Conservation (phyloP, 2,888 invertebrate genomes). For the Macrostomum cliftonense region DNA sequence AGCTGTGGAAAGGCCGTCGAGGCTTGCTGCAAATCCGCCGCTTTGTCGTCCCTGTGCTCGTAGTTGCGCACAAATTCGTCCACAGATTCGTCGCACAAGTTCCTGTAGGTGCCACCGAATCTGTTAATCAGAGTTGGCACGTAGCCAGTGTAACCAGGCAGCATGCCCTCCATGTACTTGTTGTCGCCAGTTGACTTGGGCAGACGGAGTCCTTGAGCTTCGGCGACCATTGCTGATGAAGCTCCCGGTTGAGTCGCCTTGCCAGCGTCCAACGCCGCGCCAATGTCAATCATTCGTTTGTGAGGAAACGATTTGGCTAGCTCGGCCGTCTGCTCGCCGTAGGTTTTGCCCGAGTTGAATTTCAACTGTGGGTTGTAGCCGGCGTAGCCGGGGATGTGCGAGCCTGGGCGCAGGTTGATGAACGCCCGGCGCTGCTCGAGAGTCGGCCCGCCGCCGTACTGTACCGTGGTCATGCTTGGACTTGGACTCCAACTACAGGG, state of each 20-base stretch:
- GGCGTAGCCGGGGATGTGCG: constrained; percentile 35
- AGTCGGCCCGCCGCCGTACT: constrained; percentile 32
- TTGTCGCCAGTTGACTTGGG: constrained; percentile 26
- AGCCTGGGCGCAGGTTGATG: constrained; percentile 28
- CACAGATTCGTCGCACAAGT: constrained; percentile 32
- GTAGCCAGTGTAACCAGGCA: constrained; percentile 36
- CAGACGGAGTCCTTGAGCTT: background rate
- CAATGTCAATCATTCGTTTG: background rate
- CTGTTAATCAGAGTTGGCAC: constrained; percentile 33
- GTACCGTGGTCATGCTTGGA: constrained; percentile 30
- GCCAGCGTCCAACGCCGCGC: too few relatives aligned
- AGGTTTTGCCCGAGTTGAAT: background rate
- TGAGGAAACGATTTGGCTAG: background rate
- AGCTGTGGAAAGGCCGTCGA: constrained; percentile 22
- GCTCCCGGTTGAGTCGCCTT: too few relatives aligned
- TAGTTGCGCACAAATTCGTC: constrained; percentile 25
- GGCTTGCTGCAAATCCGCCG: constrained; percentile 19
- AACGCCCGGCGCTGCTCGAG: constrained; percentile 29
- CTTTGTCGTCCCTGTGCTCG: constrained; percentile 19
- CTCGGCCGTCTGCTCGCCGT: background rate
- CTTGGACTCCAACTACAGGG: too few relatives aligned
- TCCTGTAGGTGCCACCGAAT: constrained; percentile 34
- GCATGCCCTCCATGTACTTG: constrained; percentile 34
- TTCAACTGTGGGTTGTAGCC: background rate
- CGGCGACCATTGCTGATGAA: too few relatives aligned